Percentiles rank a stretch among this genome's conserved stretches.
These are phyloP conservation scores for Calephelis virginiensis DNA, from an alignment of 1,140 invertebrate genomes.

Conservation along the genomic window DNA sequence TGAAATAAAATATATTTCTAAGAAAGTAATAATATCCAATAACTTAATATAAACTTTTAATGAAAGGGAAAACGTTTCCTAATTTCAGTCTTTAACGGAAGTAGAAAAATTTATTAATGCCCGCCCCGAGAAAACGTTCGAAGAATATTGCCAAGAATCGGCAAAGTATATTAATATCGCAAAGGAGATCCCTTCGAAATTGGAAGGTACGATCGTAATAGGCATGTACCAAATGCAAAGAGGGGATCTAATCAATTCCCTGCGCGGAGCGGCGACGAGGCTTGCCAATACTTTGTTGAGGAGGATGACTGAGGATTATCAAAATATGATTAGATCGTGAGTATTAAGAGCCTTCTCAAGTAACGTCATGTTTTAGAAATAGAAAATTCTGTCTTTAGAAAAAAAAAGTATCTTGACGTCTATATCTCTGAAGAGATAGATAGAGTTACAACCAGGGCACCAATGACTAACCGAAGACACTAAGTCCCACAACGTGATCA, in stretches of 20 bases:
- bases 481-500: no score
- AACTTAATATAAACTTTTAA: no score
- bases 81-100: conserved; percentile 75
- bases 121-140: conserved; percentile 81
- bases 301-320: conserved; percentile 89
- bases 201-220: conserved; percentile 84
- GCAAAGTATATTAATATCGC: conserved; percentile 83
- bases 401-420: no score
- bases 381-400: no score
- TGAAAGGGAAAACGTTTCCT: conserved; percentile 27
- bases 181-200: conserved; percentile 81
- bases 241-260: conserved; percentile 86
- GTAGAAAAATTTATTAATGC: conserved; percentile 85
- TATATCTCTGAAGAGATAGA: no score
- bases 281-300: conserved; percentile 85
- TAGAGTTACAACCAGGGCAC: no score
- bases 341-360: conserved; percentile 34
- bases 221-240: conserved; percentile 93
- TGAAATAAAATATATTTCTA: no score
- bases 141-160: conserved; percentile 83
- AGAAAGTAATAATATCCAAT: no score
- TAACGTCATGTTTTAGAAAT: no score
- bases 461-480: no score
- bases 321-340: conserved; percentile 87
- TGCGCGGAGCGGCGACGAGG: conserved; percentile 84